A percentile compares a stretch with the other conserved stretches of the same genome.
Conservation (phyloP, 1,140 invertebrate species). For the Ridgeia piscesae region DNA sequence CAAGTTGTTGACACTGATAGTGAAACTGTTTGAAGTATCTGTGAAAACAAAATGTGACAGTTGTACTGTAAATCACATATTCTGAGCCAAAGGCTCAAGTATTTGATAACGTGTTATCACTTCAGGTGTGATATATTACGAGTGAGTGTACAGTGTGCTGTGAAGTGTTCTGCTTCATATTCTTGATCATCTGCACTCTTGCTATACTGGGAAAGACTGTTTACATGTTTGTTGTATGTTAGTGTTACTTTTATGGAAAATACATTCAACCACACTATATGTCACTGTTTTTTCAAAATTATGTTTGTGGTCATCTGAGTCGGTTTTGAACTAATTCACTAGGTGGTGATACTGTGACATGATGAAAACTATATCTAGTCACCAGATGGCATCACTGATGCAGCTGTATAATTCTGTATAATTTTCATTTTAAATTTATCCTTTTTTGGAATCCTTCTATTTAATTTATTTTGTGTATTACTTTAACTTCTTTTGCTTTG, state of each 20-base stretch:
- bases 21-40: not conserved
- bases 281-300: not conserved
- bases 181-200: not conserved
- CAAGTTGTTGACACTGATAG: not conserved
- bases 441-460: not conserved
- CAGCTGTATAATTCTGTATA: not conserved
- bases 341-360: not conserved
- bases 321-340: not conserved
- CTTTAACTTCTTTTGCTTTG: not conserved
- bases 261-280: not conserved
- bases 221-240: not conserved
- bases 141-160: not conserved
- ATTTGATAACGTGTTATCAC: not conserved
- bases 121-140: not conserved
- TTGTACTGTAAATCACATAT: not conserved
- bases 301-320: too few species aligned
- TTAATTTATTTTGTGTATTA: not conserved
- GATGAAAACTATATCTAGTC: not conserved
- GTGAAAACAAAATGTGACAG: not conserved
- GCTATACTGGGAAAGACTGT: not conserved
- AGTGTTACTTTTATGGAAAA: not conserved
- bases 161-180: not conserved
- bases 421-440: not conserved
- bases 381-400: not conserved
- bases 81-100: not conserved